These are phyloP conservation scores for Anoplius nigerrimus DNA, from an alignment of 2,888 invertebrate species.

Conservation along the genomic window DNA sequence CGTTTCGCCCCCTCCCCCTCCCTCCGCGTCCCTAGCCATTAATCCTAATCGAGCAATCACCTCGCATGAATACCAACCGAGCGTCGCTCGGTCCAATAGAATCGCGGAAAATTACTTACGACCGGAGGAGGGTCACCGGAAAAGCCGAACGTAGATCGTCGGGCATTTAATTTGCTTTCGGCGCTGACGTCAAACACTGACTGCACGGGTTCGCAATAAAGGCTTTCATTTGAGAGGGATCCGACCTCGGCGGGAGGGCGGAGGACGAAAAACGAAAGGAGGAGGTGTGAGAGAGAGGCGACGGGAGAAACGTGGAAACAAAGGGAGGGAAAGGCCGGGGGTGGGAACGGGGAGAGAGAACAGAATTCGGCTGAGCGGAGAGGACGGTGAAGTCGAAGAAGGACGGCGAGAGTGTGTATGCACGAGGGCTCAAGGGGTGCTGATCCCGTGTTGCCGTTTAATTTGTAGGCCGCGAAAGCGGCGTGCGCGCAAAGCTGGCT, in stretches of 20 bases:
- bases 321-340: neutral
- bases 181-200: constrained; percentile 12
- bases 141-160: constrained; percentile 22
- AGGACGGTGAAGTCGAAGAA: neutral
- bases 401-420: neutral
- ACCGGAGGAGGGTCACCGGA: constrained; percentile 9
- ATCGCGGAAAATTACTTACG: constrained; percentile 37
- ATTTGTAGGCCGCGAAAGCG: constrained; percentile 17
- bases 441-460: constrained; percentile 15
- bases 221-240: constrained; percentile 17
- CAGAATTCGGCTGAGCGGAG: neutral
- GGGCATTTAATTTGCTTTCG: constrained; percentile 44
- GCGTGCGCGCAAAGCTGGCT: constrained; percentile 8
- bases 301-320: neutral
- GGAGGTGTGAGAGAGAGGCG: constrained; percentile 4
- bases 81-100: constrained; percentile 8
- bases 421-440: neutral
- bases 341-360: neutral
- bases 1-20: constrained; percentile 10
- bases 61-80: constrained; percentile 26
- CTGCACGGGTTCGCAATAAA: constrained; percentile 31
- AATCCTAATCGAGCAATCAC: constrained; percentile 37
- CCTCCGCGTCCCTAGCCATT: constrained; percentile 9
- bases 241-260: neutral
- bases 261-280: neutral